Evolutionary conservation across 2,113 vertebrate species (phyloP), one percentile per base, ranked within the genome.

Genomic region (Takifugu flavidus): DNA sequence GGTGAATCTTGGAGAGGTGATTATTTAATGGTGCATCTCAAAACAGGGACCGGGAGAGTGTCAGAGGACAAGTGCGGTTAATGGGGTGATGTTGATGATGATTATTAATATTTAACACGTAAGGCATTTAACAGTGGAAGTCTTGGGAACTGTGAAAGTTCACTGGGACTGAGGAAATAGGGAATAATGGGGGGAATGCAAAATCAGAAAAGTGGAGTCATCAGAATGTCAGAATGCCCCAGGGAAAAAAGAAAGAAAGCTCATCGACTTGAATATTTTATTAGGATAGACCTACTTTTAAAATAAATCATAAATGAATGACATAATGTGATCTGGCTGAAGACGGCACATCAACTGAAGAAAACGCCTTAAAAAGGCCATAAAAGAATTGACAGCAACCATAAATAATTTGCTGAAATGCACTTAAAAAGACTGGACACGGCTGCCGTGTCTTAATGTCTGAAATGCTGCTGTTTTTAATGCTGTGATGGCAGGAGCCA

Each of bases 21-120:
- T 78, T 64, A 78, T 84, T 87, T 66, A 75, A 83, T 80, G 80
- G 45, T 70, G 56, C 65, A 65, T 79, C 78, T 82, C 43, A 65
- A 75, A 83, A 78, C 65, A 58, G 73, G 53, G 65, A 64, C 62
- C 70, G 39, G 53, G 26, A n/a, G 31, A 64, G 66, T 60, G 72
- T 77, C 45, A 47, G 15, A 47, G 13, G 13, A n/a, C 13, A 5
- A 7, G n/a, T 5, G 15, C 15, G 13, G 1, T 15, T 43, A 6
- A 43, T 6, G 42, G 42, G 45, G 2, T 13, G 45, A 1, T 13
- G 45, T 13, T 5, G 45, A 2, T 39, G 34, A 39, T 39, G 34
- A 39, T 39, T 6, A 39, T 39, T 39, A 39, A 10, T 39, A 39
- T 39, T 8, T 5, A 59, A 57, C 44, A 59, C 34, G 42, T 51